phyloP scores from a whole-genome alignment of 2,797 vertebrate species.

The Tolypeutes matacus region DNA sequence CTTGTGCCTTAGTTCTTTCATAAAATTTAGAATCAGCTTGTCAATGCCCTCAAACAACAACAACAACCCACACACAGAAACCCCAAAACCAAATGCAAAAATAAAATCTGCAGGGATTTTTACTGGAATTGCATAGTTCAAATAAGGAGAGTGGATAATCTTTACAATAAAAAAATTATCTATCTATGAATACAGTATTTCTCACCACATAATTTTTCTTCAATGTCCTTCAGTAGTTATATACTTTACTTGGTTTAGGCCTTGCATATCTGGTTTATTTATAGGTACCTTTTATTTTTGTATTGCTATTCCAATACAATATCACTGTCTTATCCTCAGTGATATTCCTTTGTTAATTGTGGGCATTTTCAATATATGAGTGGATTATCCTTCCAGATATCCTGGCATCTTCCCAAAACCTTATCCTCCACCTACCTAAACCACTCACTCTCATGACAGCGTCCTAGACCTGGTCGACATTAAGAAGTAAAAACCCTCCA shows the following conservation, averaged over 20 bases:
- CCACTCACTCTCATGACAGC: neutral
- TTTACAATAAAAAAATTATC: neutral
- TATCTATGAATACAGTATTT: neutral
- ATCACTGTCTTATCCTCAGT: neutral
- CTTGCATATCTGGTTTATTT: neutral
- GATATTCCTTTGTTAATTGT: neutral
- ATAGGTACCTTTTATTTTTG: neutral
- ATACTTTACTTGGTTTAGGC: neutral
- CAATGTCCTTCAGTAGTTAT: neutral
- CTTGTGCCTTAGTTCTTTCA: neutral
- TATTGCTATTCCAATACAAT: neutral
- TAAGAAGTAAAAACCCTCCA: neutral
- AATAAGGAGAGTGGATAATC: neutral
- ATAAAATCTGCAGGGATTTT: neutral
- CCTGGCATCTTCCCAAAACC: neutral
- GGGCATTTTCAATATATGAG: neutral
- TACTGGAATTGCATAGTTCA: neutral
- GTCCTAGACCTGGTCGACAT: neutral
- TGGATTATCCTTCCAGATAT: neutral
- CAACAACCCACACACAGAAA: neutral
- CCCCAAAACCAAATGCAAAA: neutral
- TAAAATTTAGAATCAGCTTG: neutral
- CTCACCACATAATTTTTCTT: neutral
- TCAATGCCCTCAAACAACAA: neutral
- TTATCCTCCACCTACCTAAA: neutral